These are phyloP conservation scores for Phylloscopus collybita DNA, from an alignment of 2,797 vertebrate genomes.

Conservation along the genomic window DNA sequence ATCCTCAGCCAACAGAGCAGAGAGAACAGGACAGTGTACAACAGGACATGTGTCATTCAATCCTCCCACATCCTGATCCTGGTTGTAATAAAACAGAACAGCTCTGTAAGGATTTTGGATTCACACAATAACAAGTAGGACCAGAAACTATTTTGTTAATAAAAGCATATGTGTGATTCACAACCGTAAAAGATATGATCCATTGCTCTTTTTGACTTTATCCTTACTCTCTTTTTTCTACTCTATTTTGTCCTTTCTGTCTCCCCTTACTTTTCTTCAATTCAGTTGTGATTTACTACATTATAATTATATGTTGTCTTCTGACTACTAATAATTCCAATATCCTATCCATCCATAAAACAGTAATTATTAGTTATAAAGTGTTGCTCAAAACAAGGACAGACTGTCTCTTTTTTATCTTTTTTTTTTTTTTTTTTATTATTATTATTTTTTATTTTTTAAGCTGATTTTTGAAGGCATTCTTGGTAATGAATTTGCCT, in stretches of 20 bases:
- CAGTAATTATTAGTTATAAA: neutral
- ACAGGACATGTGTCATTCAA: neutral
- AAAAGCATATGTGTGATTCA: neutral
- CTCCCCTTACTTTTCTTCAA: neutral
- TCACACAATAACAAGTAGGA: neutral
- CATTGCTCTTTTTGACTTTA: neutral
- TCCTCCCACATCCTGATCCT: neutral
- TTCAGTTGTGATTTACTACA: neutral
- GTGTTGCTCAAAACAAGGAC: neutral
- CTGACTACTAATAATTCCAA: neutral
- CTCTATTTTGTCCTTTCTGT: neutral
- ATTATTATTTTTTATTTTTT: no score
- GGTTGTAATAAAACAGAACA: neutral
- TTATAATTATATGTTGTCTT: neutral
- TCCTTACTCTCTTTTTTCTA: neutral
- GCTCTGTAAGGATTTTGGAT: neutral
- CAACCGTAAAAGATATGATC: rapidly evolving
- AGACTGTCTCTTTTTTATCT: neutral
- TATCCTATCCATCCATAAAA: neutral
- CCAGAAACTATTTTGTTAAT: neutral
- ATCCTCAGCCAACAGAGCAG: neutral
- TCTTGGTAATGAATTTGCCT: neutral
- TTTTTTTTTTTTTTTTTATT: no score
- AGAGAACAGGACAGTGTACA: neutral
- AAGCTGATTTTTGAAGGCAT: neutral